Conservation (phyloP, 92 coral and sea anemone genomes). For the Phymanthus crucifer region DNA sequence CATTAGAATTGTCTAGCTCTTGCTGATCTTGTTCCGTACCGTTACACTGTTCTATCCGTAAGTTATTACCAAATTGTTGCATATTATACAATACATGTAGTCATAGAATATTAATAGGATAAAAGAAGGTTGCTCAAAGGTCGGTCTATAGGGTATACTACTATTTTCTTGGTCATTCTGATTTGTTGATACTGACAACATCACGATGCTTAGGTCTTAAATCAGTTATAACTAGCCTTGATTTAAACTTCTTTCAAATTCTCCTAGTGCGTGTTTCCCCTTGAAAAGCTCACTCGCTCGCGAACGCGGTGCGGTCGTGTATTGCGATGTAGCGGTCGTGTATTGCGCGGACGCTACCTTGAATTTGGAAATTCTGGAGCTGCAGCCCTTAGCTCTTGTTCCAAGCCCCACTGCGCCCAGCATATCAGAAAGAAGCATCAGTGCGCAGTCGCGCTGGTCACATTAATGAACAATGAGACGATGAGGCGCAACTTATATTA, state of each 20-base stretch:
- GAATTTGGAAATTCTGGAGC: slow-evolving; percentile 5
- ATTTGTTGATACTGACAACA: neutral
- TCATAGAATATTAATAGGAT: neutral
- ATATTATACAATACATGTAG: neutral
- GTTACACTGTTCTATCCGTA: neutral
- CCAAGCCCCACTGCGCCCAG: neutral
- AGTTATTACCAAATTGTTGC: neutral
- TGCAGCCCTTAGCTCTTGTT: neutral
- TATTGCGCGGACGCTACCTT: neutral
- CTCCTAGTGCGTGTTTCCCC: neutral
- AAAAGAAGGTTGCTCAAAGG: neutral
- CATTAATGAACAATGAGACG: neutral
- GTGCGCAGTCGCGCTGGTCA: neutral
- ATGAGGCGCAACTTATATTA: neutral
- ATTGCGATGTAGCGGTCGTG: neutral
- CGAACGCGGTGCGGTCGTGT: neutral
- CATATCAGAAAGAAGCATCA: neutral
- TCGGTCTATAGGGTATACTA: neutral
- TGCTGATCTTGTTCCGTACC: neutral
- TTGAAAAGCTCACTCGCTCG: neutral
- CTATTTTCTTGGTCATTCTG: neutral
- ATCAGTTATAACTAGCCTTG: neutral
- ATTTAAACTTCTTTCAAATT: neutral
- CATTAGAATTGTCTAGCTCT: neutral
- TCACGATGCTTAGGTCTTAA: neutral